Evolutionary conservation across 2,888 invertebrate species (phyloP), one percentile per base, ranked within the genome.

Genomic region (Agapostemon virescens): DNA sequence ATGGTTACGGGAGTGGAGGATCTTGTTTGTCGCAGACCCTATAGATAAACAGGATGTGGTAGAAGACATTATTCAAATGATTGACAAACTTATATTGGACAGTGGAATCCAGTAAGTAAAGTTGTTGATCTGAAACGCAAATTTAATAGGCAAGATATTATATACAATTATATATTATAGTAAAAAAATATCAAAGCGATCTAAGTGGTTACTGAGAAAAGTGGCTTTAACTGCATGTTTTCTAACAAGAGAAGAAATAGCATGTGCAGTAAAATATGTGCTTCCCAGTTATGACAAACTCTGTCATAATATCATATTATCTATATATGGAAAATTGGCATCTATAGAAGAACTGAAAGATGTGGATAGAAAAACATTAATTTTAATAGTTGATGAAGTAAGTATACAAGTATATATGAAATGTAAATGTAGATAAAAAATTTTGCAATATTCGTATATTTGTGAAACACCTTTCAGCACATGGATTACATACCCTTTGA

Each of bases 401-500:
- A 87, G 84, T 77, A 30, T 49, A 63, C 76, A 42, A 52, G 17
- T 6, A 33, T 63, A 11, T 23, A 20, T 36, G 23, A 67, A 55
- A 58, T 20, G n/a, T 52, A 9, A 0, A 23, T 2, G 23, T n/a
- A 36, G 3, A 42, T n/a, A 38, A 58, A 23, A 20, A 38, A 30
- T 17, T 71, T 23, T 0, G 0, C 17, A 30, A n/a, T 67, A 63
- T 66, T 42, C 7, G 40, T 58, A 38, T n/a, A 77, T 69, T 40
- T 84, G 55, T 75, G 81, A 7, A 33, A 30, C 40, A 84, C 84
- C 81, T 92, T 93, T 55, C 90, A 97, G 96, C 93, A 94, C 86
- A 91, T 97, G 20, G 97, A 97, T 93, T 94, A 94, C 74, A 94
- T 97, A 77, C 97, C 97, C 0, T 97, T 97, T 95, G 97, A 98